A percentile compares a stretch with the other conserved stretches of the same genome.
These are phyloP conservation scores for Chaenocephalus aceratus DNA, from an alignment of 2,113 vertebrate species.

Conservation along the genomic window DNA sequence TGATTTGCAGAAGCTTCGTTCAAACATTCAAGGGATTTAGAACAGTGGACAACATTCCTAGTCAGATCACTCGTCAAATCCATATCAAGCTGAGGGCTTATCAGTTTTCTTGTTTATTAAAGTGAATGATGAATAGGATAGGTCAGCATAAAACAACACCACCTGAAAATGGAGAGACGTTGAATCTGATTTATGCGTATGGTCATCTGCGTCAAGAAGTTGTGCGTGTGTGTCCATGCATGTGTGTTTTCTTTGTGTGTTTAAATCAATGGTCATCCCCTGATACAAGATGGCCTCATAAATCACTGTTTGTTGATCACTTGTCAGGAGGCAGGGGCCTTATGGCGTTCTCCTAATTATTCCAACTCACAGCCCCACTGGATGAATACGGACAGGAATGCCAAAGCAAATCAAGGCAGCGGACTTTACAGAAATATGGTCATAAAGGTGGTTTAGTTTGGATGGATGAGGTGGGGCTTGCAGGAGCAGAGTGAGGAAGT, in stretches of 20 bases:
- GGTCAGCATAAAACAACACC: constrained; percentile 72
- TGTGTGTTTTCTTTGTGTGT: constrained; percentile 60
- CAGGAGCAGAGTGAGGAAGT: neutral
- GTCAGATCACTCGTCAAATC: constrained; percentile 63
- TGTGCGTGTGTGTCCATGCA: constrained; percentile 17
- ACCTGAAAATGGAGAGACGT: constrained; percentile 49
- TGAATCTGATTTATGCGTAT: constrained; percentile 72
- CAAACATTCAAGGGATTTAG: constrained; percentile 60
- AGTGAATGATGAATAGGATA: constrained; percentile 61
- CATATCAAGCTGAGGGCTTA: constrained; percentile 49
- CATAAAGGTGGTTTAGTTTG: constrained; percentile 56
- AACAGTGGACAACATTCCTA: constrained; percentile 47
- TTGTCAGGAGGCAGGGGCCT: constrained; percentile 79
- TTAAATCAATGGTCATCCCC: constrained; percentile 90
- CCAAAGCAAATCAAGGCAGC: constrained; percentile 69
- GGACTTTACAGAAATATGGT: constrained; percentile 65
- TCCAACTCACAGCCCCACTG: constrained; percentile 73
- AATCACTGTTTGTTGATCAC: constrained; percentile 88
- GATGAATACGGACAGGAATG: constrained; percentile 73
- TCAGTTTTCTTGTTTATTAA: constrained; percentile 67
- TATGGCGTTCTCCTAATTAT: constrained; percentile 80
- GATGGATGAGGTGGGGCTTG: constrained; percentile 29
- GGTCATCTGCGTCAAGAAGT: constrained; percentile 66
- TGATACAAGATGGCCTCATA: constrained; percentile 84
- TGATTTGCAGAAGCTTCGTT: constrained; percentile 65